Conservation (phyloP, 2,113 vertebrate species). For the Pterocles orientalis region DNA sequence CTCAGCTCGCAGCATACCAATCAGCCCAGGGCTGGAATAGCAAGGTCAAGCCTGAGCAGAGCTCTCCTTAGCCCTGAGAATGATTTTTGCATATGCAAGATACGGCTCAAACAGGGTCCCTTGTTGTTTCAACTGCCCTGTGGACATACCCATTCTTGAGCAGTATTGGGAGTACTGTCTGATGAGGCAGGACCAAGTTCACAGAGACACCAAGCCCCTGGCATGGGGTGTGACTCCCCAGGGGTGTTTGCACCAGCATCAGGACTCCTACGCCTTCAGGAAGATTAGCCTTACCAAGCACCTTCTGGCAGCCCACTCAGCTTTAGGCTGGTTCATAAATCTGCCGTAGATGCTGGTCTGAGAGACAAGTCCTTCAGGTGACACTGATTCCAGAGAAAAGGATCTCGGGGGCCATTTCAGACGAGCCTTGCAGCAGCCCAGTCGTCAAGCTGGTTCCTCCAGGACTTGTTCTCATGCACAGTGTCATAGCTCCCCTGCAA, state of each 20-base stretch:
- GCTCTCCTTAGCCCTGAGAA: background rate
- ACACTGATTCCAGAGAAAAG: background rate
- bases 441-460: background rate
- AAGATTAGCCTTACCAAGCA: background rate
- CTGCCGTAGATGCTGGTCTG: background rate
- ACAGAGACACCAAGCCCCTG: background rate
- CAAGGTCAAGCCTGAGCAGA: slow-evolving; percentile 39
- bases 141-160: accelerated
- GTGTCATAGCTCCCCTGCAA: background rate
- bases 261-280: background rate
- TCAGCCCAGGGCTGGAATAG: background rate
- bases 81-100: background rate
- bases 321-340: background rate
- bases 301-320: background rate
- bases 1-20: slow-evolving; percentile 19
- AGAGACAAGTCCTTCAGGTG: background rate
- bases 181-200: background rate
- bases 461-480: background rate
- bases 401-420: background rate
- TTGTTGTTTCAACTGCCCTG: background rate
- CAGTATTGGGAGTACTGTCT: background rate
- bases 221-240: background rate
- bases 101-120: background rate
- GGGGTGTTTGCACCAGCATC: background rate
- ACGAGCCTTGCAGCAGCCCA: background rate